Percentiles rank a stretch among this genome's conserved stretches.
Evolutionary conservation across 1,140 invertebrate genomes (phyloP).

Genomic region (Holcopasites calliopsidis): DNA sequence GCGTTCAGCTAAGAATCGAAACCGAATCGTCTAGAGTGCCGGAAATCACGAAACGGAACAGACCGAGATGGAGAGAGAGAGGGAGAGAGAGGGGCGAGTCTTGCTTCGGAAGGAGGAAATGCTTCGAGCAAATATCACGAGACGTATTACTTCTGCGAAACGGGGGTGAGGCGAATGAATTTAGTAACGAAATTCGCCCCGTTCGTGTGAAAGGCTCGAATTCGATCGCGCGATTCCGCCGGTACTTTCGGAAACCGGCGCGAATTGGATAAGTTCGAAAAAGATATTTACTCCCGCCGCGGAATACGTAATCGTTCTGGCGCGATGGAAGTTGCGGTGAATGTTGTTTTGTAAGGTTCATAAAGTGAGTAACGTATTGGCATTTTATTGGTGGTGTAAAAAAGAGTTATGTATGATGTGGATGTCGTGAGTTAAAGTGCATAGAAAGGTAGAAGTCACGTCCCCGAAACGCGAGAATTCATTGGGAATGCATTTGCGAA

Average conservation of each 20-base stretch:
- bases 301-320: not conserved
- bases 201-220: constrained; percentile 41
- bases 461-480: no score
- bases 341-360: not conserved
- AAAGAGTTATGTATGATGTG: no score
- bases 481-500: no score
- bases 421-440: no score
- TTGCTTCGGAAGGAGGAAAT: not conserved
- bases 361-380: not conserved
- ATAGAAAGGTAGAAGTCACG: no score
- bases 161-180: not conserved
- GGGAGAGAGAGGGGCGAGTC: not conserved
- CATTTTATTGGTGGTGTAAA: no score
- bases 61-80: no score
- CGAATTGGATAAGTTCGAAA: not conserved
- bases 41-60: not conserved
- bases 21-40: constrained; percentile 3
- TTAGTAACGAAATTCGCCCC: constrained; percentile 59
- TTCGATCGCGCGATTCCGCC: constrained; percentile 29
- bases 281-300: constrained; percentile 20
- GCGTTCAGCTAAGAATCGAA: constrained; percentile 23
- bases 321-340: not conserved
- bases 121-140: constrained; percentile 61
- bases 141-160: constrained; percentile 63
- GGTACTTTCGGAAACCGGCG: not conserved